A percentile compares a stretch with the other conserved stretches of the same genome.
Conservation (phyloP, 2,888 invertebrate species). For the Auanema freiburgensis region DNA sequence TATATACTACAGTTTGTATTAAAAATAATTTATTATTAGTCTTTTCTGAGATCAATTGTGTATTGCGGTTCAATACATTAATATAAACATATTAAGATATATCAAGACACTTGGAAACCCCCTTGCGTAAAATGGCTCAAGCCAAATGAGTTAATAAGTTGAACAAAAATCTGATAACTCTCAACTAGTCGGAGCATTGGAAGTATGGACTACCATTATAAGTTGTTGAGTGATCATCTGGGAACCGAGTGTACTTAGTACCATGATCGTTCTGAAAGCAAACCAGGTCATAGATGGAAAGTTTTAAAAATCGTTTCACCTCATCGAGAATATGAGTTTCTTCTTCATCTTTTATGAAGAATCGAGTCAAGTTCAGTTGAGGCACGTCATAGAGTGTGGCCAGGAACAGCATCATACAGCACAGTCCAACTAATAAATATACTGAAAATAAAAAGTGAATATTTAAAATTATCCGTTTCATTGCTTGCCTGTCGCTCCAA, state of each 20-base stretch:
- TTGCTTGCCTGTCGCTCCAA: conserved; percentile 75
- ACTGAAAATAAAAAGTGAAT: conserved; percentile 67
- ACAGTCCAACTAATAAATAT: conserved; percentile 79
- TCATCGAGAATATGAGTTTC: conserved; percentile 16
- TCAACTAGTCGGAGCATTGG: conserved; percentile 1
- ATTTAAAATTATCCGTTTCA: conserved; percentile 8
- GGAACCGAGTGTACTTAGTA: not conserved
- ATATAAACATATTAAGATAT: too few relatives aligned
- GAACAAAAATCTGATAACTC: too few relatives aligned
- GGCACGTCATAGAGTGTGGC: conserved; percentile 87
- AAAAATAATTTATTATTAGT: too few relatives aligned
- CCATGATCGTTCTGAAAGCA: not conserved
- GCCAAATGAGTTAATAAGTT: too few relatives aligned
- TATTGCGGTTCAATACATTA: too few relatives aligned
- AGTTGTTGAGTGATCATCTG: conserved; percentile 5
- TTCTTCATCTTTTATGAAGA: conserved; percentile 47
- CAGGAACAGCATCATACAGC: conserved; percentile 81
- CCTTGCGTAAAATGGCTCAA: too few relatives aligned
- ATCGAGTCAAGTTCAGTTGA: conserved; percentile 77
- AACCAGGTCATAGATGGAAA: not conserved
- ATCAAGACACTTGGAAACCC: too few relatives aligned
- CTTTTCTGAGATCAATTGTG: too few relatives aligned
- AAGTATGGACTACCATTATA: conserved; percentile 12
- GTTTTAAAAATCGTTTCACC: conserved; percentile 1
- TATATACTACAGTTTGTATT: too few relatives aligned